Evolutionary conservation across 2,888 invertebrate species (phyloP).

Genomic region (Poecilus cupreus): DNA sequence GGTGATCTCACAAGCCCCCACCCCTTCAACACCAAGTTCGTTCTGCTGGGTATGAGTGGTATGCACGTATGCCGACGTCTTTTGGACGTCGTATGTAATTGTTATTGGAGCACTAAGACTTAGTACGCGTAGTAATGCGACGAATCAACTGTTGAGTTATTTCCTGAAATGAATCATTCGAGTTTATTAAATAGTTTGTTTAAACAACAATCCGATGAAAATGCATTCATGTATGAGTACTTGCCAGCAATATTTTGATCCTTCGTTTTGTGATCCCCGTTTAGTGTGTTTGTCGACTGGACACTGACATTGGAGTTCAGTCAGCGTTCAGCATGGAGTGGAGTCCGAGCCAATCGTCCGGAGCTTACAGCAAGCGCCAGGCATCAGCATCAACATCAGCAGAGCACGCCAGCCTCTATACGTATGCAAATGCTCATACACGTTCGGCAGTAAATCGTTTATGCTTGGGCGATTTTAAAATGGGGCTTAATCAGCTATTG

Average conservation of each 20-base stretch:
- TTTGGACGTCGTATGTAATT: no score
- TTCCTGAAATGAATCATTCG: no score
- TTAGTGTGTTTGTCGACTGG: neutral
- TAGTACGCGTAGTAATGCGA: no score
- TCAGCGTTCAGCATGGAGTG: neutral
- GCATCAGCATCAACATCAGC: neutral
- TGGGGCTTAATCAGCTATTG: constrained; percentile 66
- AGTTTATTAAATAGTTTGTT: no score
- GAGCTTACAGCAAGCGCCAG: neutral
- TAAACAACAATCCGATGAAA: no score
- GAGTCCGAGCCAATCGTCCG: constrained; percentile 12
- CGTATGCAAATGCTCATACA: constrained; percentile 64
- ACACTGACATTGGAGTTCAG: neutral
- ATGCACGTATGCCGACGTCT: no score
- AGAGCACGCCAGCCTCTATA: constrained; percentile 7
- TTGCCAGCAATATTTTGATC: neutral
- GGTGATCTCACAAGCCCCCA: no score
- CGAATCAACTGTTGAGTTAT: no score
- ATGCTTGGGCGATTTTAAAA: constrained; percentile 65
- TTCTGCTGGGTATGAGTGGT: no score
- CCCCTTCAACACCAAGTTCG: no score
- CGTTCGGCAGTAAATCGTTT: constrained; percentile 64
- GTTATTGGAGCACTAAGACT: no score
- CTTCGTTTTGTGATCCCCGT: neutral
- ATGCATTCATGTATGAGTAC: neutral